Base-by-base conservation (phyloP, 2,113 vertebrate species). In the Chrysochloris asiatica region DNA sequence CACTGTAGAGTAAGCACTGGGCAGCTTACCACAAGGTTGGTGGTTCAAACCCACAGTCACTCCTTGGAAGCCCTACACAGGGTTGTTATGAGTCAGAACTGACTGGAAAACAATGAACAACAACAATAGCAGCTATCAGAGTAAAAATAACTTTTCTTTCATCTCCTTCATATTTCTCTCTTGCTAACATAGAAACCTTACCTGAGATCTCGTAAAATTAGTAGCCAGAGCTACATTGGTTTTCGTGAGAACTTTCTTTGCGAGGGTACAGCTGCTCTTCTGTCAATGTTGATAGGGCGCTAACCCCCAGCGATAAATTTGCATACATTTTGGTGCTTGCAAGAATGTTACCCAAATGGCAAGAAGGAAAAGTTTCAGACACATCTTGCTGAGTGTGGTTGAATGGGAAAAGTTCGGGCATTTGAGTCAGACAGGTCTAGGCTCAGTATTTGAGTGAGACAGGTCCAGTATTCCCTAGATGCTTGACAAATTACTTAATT, bases 111-210 rank as follows among this genome's bases (percentile, higher is more conserved):
- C n/a, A n/a, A n/a, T n/a, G n/a, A n/a, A n/a, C n/a, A n/a, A n/a
- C n/a, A n/a, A n/a, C n/a, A n/a, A n/a, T n/a, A n/a, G n/a, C n/a
- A n/a, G n/a, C n/a, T n/a, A 59, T 26, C 21, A 52, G n/a, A 82
- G 47, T 4, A 38, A 28, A n/a, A 75, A 47, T 41, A 69, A 78
- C 84, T 73, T 69, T 87, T 67, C 88, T 63, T 78, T 41, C n/a
- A 43, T 48, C 36, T 43, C 41, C 52, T 78, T 86, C 48, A 36
- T 61, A 36, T 72, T 56, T 79, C 47, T 33, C 22, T 73, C 13
- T 22, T 90, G 36, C 38, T 45, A 47, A 83, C 80, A 36, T 83
- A 59, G 54, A 90, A 86, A n/a, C n/a, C n/a, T n/a, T n/a, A n/a
- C n/a, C n/a, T n/a, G n/a, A n/a, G n/a, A n/a, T n/a, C n/a, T n/a